Evolutionary conservation across 2,888 invertebrate genomes (phyloP).

Genomic region (Hydriomena furcata): DNA sequence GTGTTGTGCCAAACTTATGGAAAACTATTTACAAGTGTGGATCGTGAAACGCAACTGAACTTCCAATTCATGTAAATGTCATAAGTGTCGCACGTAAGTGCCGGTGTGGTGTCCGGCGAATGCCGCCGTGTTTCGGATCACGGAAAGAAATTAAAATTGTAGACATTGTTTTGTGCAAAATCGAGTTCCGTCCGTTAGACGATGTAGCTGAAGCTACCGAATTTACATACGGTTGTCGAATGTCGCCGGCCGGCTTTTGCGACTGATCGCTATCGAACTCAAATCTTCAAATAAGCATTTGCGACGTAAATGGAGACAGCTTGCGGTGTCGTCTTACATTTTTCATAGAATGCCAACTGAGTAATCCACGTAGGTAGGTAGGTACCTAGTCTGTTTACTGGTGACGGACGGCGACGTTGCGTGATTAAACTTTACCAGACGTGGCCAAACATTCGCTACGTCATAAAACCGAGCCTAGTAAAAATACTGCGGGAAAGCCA

Average conservation of each 20-base stretch:
- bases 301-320: constrained; percentile 51
- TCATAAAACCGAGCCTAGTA: constrained; percentile 6
- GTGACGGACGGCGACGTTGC: constrained; percentile 5
- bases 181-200: constrained; percentile 61
- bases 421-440: constrained; percentile 11
- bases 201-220: constrained; percentile 61
- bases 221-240: constrained; percentile 51
- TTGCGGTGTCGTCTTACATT: constrained; percentile 62
- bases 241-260: constrained; percentile 57
- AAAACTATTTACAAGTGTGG: constrained; percentile 55
- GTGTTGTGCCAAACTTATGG: constrained; percentile 76
- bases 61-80: constrained; percentile 74
- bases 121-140: constrained; percentile 61
- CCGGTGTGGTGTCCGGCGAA: constrained; percentile 69
- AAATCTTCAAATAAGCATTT: constrained; percentile 56
- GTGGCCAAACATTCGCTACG: not conserved
- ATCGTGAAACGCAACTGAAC: constrained; percentile 62
- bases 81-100: constrained; percentile 62
- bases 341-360: constrained; percentile 60
- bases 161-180: constrained; percentile 66
- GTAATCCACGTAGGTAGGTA: constrained; percentile 31
- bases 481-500: not conserved
- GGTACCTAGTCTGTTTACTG: constrained; percentile 15
- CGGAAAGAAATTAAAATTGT: constrained; percentile 71
- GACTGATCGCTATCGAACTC: constrained; percentile 49